Conservation (phyloP, 2,888 invertebrate species). For the Melangyna quadrimaculata region DNA sequence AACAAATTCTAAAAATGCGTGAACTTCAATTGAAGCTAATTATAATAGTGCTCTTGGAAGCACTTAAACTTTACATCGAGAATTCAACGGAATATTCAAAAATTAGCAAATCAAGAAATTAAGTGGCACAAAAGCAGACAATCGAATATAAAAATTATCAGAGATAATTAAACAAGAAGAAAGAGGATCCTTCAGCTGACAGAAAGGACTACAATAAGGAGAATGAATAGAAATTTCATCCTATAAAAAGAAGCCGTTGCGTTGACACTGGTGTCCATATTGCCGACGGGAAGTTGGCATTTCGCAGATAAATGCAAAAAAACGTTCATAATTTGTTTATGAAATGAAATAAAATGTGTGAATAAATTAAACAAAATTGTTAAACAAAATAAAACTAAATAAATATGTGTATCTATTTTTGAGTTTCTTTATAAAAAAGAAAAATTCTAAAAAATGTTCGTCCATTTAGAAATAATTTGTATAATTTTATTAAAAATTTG, state of each 20-base stretch:
- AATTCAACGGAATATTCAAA: constrained; percentile 30
- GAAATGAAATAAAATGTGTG: not conserved
- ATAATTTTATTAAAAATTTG: not conserved
- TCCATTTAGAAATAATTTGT: not conserved
- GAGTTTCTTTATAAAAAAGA: not conserved
- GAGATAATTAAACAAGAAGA: constrained; percentile 15
- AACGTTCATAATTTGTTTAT: not conserved
- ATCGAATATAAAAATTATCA: not conserved
- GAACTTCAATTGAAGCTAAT: constrained; percentile 76
- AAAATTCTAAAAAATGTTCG: not conserved
- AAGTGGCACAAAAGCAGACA: not conserved
- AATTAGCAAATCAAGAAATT: not conserved
- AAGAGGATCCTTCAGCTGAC: constrained; percentile 21
- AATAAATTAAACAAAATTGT: not conserved
- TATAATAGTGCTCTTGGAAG: constrained; percentile 75
- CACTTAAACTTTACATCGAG: constrained; percentile 75
- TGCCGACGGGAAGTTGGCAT: constrained; percentile 48
- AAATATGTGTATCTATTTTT: not conserved
- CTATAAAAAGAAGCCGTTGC: not conserved
- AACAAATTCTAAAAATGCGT: constrained; percentile 76
- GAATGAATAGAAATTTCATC: constrained; percentile 21
- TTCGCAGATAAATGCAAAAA: not conserved
- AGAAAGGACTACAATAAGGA: constrained; percentile 7
- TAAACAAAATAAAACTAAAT: not conserved
- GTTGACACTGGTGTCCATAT: not conserved